Evolutionary conservation across 1,140 invertebrate species (phyloP), one percentile per base, ranked within the genome.

Genomic region (Bemisia tabaci): DNA sequence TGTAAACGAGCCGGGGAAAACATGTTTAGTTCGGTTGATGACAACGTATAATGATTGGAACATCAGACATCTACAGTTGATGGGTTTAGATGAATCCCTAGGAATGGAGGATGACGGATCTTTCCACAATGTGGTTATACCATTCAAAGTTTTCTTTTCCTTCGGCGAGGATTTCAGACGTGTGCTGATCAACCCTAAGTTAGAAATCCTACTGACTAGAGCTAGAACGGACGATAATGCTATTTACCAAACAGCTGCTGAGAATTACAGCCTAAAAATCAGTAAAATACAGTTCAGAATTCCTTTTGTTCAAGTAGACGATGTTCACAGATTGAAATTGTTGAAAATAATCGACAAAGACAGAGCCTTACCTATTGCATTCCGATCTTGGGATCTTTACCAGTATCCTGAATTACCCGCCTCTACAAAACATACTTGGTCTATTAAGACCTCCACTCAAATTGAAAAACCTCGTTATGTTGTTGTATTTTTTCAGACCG

Each of bases 81-180:
- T 72, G 22, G 71, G 72, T 22, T 77, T 74, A 72, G 27, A 66
- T 70, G 66, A 64, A 11, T 65, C 17, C 17, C 5, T 17, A 2
- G 2, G 1, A 1, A 59, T 11, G 17, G 21, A 22, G n/a, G 25
- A 60, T 25, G 1, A 1, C 1, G 62, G 60, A 33, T 33, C 61
- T 58, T 69, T 71, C 62, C 78, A 79, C 65, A 72, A 76, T 65
- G 71, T 75, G 25, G 70, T 70, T 26, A 72, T 81, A 59, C 77
- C 78, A 5, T 22, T n/a, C n/a, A n/a, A n/a, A 74, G 70, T 60
- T 67, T 75, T 59, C 59, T 79, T 67, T 79, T 1, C 76, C 77
- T 21, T 79, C 80, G 72, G 75, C 75, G 62, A 77, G 80, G 72
- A 77, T 80, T 71, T 81, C 78, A 72, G 70, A 64, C 75, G 75